Conservation (phyloP, 2,888 invertebrate genomes). For the Drosophila borealis region DNA sequence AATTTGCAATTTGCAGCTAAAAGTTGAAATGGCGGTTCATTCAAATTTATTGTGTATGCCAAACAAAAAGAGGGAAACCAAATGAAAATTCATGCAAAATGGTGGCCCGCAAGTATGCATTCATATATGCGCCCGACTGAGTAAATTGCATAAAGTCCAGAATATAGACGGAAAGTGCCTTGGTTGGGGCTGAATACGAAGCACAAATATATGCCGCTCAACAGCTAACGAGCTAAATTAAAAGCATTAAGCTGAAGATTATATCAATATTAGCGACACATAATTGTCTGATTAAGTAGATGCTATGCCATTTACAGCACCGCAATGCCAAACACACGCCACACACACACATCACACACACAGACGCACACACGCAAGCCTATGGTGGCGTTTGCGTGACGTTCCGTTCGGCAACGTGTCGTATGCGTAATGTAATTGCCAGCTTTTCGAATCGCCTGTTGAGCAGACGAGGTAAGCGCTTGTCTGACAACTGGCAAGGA, state of each 20-base stretch:
- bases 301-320: conserved; percentile 25
- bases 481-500: conserved; percentile 15
- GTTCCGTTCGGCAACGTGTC: conserved; percentile 56
- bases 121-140: too few relatives aligned
- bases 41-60: neutral
- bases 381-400: conserved; percentile 32
- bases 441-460: conserved; percentile 49
- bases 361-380: conserved; percentile 10
- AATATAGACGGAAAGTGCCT: neutral
- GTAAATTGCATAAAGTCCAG: neutral
- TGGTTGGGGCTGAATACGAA: neutral
- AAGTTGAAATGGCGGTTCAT: conserved; percentile 9
- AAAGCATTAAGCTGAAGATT: conserved; percentile 72
- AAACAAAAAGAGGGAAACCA: neutral
- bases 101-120: neutral
- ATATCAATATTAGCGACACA: conserved; percentile 71
- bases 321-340: conserved; percentile 12
- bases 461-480: neutral
- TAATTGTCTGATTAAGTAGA: conserved; percentile 76
- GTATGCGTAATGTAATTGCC: conserved; percentile 73
- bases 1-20: conserved; percentile 17
- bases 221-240: conserved; percentile 62
- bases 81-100: neutral
- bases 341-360: neutral
- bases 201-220: conserved; percentile 28